A percentile compares a stretch with the other conserved stretches of the same genome.
Conservation (phyloP, 2,113 vertebrate genomes). For the Calypte anna region DNA sequence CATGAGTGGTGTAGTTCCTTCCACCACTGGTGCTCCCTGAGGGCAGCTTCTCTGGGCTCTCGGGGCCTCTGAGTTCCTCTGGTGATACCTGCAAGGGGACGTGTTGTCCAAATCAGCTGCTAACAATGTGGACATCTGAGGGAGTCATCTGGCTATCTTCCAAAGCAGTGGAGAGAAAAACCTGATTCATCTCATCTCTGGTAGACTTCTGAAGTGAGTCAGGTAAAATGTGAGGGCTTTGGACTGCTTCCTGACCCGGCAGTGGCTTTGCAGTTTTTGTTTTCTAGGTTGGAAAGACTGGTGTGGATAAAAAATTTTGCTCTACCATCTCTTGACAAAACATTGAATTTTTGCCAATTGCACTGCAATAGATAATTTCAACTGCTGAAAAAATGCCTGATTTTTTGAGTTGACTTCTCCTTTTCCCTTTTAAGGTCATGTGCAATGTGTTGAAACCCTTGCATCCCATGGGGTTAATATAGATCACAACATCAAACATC, state of each 20-base stretch:
- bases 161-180: not conserved
- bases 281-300: not conserved
- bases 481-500: constrained; percentile 75
- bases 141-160: not conserved
- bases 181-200: not conserved
- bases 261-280: not conserved
- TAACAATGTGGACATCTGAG: not conserved
- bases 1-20: not conserved
- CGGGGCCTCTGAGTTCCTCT: not conserved
- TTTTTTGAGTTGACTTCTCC: not conserved
- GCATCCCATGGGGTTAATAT: constrained; percentile 75
- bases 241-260: not conserved
- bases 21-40: fast-evolving
- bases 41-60: not conserved
- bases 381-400: not conserved
- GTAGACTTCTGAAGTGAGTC: not conserved
- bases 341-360: not conserved
- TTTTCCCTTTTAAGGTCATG: constrained; percentile 78
- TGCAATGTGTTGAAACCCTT: constrained; percentile 80
- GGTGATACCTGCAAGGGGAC: not conserved
- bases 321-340: not conserved
- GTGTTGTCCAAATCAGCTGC: not conserved
- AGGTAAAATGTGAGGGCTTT: not conserved
- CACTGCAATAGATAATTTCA: not conserved
- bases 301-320: not conserved